Evolutionary conservation across 2,797 vertebrate genomes (phyloP), one percentile per base, ranked within the genome.

Genomic region (Semaprochilodus insignis): DNA sequence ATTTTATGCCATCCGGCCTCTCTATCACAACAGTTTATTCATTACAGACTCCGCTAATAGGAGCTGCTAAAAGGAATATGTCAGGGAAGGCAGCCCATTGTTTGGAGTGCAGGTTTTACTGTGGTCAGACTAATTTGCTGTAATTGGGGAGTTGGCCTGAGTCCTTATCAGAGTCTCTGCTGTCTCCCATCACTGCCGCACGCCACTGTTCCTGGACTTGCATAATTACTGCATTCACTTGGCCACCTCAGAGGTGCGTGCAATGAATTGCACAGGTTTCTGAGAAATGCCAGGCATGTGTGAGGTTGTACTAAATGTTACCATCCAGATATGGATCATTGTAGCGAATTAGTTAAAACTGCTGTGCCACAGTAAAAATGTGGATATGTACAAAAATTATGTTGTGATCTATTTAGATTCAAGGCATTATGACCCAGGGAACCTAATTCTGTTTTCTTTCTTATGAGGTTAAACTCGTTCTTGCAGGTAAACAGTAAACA

Each of bases 81-180:
- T 80, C 78, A 78, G 62, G 52, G 36, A 73, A 44, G 77, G 74
- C 59, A 73, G 81, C 67, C 77, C 70, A 70, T 76, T 83, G 81
- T 85, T 83, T 77, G 59, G 51, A 52, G 66, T 80, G 59, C 73
- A 73, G 73, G 81, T 85, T 80, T 77, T 80, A 77, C 80, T 67
- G 77, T 82, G 80, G 73, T 85, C 77, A 83, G 67, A 70, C 83
- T 82, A 78, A 84, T 87, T 83, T 65, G 74, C 82, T 77, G 76
- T 73, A 84, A 86, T 86, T 82, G 76, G 80, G 77, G 77, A 87
- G 77, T 85, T 83, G 85, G 85, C 85, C 21, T 57, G 15, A 77
- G 74, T 86, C 85, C 82, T 83, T 78, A 75, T 73, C 63, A 4
- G 81, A 81, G 74, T 69, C 55, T 72, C 66, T 27, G 71, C 78